phyloP scores from a whole-genome alignment of 1,140 invertebrate genomes.

The Leptopilina boulardi region DNA sequence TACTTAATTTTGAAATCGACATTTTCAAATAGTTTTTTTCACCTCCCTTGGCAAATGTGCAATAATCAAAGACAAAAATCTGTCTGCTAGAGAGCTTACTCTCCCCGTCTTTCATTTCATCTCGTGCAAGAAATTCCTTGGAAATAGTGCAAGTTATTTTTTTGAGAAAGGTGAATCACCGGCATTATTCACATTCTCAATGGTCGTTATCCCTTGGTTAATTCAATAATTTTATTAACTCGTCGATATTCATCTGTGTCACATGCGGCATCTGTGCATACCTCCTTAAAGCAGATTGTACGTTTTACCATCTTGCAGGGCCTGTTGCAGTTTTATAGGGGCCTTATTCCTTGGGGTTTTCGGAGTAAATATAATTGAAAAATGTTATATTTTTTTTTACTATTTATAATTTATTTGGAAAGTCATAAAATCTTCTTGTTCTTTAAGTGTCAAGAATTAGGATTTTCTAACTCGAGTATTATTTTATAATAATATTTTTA shows the following conservation, averaged over 20 bases:
- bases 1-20: not conserved
- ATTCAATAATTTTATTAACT: conserved; percentile 33
- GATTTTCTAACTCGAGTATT: too few species aligned
- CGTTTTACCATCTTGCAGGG: conserved; percentile 51
- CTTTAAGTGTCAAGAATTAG: too few species aligned
- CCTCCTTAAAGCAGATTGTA: conserved; percentile 54
- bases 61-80: conserved; percentile 9
- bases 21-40: not conserved
- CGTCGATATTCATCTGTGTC: conserved; percentile 53
- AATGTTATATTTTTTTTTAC: too few species aligned
- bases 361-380: not conserved
- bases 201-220: conserved; percentile 17
- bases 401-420: too few species aligned
- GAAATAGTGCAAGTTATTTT: not conserved
- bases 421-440: too few species aligned
- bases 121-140: not conserved
- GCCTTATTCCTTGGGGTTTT: not conserved
- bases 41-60: not conserved
- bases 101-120: conserved; percentile 11
- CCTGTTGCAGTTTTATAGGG: conserved; percentile 53
- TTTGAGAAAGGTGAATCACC: not conserved
- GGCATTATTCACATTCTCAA: not conserved
- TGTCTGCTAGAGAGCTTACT: not conserved
- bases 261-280: conserved; percentile 56
- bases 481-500: too few species aligned